Evolutionary conservation across 2,888 invertebrate genomes (phyloP).

Genomic region (Melanostoma scalare): DNA sequence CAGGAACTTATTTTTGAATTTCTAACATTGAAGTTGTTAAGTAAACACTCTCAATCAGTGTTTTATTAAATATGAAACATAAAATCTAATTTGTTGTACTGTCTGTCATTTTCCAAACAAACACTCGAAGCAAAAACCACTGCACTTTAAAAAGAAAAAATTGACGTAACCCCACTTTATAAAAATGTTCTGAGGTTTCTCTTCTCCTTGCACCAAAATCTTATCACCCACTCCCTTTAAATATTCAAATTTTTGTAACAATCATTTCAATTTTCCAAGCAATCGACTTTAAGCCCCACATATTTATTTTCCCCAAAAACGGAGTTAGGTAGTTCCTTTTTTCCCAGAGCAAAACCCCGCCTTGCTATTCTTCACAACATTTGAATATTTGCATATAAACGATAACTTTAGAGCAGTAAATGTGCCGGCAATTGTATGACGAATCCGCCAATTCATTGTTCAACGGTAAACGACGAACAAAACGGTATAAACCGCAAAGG

Average conservation of each 20-base stretch:
- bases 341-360: background rate
- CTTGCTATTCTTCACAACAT: conserved; percentile 22
- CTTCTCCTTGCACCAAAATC: too few species aligned
- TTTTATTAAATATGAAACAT: too few species aligned
- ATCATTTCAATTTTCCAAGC: conserved; percentile 68
- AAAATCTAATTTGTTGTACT: too few species aligned
- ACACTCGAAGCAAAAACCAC: too few species aligned
- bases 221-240: too few species aligned
- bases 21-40: too few species aligned
- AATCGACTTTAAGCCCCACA: conserved; percentile 40
- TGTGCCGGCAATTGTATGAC: conserved; percentile 62
- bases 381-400: conserved; percentile 70
- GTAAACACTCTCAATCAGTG: too few species aligned
- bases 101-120: too few species aligned
- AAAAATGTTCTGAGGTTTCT: too few species aligned
- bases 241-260: conserved; percentile 51
- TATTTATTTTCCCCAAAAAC: background rate
- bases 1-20: too few species aligned
- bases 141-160: too few species aligned
- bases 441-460: conserved; percentile 67
- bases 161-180: too few species aligned
- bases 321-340: conserved; percentile 10
- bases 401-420: conserved; percentile 65
- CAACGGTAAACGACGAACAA: conserved; percentile 34
- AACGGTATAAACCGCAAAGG: conserved; percentile 32